Conservation (phyloP, 2,113 vertebrate species). For the Etheostoma spectabile region DNA sequence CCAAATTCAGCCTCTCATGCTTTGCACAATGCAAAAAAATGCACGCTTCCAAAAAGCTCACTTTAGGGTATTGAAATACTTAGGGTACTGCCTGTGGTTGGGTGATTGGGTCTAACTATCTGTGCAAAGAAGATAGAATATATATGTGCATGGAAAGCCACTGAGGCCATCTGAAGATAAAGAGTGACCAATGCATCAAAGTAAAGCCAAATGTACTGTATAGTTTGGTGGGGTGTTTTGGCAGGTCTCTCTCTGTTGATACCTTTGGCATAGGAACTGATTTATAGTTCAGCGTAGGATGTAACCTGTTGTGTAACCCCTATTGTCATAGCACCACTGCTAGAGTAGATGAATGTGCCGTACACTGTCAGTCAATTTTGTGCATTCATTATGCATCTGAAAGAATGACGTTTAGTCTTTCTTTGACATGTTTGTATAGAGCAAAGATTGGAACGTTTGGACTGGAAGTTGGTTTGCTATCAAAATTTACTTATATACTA, state of each 20-base stretch:
- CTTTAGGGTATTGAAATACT: background rate
- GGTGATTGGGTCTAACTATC: background rate
- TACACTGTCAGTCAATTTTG: background rate
- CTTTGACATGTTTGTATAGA: background rate
- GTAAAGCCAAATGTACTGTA: background rate
- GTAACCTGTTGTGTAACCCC: background rate
- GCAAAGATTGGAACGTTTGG: background rate
- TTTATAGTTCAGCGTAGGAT: background rate
- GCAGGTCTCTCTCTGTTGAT: background rate
- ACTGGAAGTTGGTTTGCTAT: background rate
- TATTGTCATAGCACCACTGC: background rate
- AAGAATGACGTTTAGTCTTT: background rate
- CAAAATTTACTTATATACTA: background rate
- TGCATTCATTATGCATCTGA: background rate
- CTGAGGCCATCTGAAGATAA: constrained; percentile 4
- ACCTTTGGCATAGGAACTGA: background rate
- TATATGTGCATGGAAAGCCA: background rate
- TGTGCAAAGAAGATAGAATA: constrained; percentile 3
- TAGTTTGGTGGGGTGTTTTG: background rate
- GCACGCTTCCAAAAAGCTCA: background rate
- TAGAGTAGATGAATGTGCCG: background rate
- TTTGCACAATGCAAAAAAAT: background rate
- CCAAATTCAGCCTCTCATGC: background rate
- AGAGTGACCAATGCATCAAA: background rate
- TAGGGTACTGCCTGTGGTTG: background rate